Percentiles rank a stretch among this genome's conserved stretches.
These are phyloP conservation scores for Upupa epops DNA, from an alignment of 2,113 vertebrate genomes.

Conservation along the genomic window DNA sequence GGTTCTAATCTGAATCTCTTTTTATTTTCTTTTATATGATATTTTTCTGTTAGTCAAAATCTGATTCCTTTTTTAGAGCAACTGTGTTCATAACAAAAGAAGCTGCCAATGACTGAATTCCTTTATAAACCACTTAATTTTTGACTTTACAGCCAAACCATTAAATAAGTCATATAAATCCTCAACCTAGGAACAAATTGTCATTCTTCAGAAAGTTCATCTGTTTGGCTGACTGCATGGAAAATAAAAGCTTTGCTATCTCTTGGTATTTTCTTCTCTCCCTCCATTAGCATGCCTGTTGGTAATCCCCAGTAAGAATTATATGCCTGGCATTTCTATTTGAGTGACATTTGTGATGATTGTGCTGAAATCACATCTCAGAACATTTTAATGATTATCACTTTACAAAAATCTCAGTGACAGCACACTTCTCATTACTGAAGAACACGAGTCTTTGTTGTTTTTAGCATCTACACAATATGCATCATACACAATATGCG, in stretches of 20 bases:
- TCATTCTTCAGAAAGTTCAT: conserved; percentile 49
- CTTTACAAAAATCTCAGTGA: background rate
- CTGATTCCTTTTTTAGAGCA: conserved; percentile 35
- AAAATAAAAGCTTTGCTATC: conserved; percentile 30
- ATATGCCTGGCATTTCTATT: background rate
- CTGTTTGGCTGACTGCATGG: conserved; percentile 29
- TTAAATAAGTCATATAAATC: conserved; percentile 48
- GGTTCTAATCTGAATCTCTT: conserved; percentile 13
- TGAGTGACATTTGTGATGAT: background rate
- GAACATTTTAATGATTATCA: background rate
- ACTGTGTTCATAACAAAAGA: conserved; percentile 28
- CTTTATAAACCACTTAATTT: conserved; percentile 56
- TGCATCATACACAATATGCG: background rate
- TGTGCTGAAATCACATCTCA: background rate
- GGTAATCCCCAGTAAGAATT: background rate
- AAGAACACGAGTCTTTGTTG: background rate
- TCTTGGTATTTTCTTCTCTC: background rate
- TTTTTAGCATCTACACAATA: background rate
- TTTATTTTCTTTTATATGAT: conserved; percentile 21
- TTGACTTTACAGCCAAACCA: conserved; percentile 58
- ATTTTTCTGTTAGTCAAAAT: conserved; percentile 56
- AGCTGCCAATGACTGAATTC: conserved; percentile 41
- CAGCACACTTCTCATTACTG: background rate
- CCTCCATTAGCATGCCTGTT: background rate
- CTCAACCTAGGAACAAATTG: conserved; percentile 52